These are phyloP conservation scores for Trachemys scripta DNA, from an alignment of 2,113 vertebrate species.

Conservation along the genomic window DNA sequence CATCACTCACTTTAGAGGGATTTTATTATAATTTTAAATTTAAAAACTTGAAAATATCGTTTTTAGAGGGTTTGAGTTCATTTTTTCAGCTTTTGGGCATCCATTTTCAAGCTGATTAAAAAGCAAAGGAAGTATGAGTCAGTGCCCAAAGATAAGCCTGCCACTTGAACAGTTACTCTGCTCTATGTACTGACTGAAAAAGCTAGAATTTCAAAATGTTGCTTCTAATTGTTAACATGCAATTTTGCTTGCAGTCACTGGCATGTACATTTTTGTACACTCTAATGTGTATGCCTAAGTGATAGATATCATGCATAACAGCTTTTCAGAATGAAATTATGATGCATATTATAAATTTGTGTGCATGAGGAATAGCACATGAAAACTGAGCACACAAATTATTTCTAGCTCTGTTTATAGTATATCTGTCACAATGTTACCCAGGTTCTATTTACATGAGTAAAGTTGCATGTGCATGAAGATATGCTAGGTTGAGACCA, in stretches of 20 bases:
- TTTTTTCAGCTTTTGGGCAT: neutral
- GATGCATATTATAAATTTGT: neutral
- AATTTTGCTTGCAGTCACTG: neutral
- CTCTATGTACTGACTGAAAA: neutral
- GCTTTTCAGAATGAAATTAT: neutral
- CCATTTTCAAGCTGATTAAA: neutral
- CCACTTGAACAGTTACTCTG: neutral
- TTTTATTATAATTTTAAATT: neutral
- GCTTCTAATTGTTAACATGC: neutral
- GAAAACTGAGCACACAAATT: neutral
- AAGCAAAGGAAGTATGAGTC: neutral
- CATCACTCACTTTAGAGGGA: neutral
- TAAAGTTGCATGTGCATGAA: neutral
- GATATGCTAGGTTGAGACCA: neutral
- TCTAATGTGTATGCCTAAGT: neutral
- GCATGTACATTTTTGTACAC: neutral
- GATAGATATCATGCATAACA: neutral
- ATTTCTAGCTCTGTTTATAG: neutral
- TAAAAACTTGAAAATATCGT: neutral
- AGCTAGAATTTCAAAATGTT: neutral
- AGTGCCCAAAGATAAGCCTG: neutral
- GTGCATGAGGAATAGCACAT: neutral
- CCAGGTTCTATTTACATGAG: neutral
- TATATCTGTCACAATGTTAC: neutral
- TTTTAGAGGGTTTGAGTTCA: neutral